These are phyloP conservation scores for Auanema freiburgensis DNA, from an alignment of 2,888 invertebrate species.

Conservation along the genomic window DNA sequence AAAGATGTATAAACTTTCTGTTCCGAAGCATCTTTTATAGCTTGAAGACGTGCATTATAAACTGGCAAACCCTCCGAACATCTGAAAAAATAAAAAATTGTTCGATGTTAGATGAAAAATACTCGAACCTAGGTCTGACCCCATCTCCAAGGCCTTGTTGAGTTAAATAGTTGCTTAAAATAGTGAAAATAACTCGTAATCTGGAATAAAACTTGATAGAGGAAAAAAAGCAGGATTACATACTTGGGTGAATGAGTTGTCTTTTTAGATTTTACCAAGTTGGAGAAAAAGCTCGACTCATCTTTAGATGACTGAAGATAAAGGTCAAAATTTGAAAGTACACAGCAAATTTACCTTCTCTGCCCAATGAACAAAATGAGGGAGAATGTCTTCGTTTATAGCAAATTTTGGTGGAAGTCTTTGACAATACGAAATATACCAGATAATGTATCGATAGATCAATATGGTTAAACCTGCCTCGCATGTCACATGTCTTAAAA, in stretches of 20 bases:
- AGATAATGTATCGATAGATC: constrained; percentile 34
- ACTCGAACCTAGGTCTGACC: constrained; percentile 30
- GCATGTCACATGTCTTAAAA: constrained; percentile 34
- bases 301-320: constrained; percentile 24
- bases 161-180: constrained; percentile 47
- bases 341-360: neutral
- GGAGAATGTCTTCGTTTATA: too few species aligned
- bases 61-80: constrained; percentile 42
- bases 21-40: constrained; percentile 47
- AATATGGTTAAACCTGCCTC: constrained; percentile 49
- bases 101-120: neutral
- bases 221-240: neutral
- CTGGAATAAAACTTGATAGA: constrained; percentile 25
- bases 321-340: too few species aligned
- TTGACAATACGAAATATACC: constrained; percentile 20
- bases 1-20: constrained; percentile 38
- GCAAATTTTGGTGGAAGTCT: constrained; percentile 21
- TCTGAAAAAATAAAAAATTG: constrained; percentile 10
- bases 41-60: constrained; percentile 45
- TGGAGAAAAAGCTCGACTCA: constrained; percentile 34
- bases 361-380: neutral
- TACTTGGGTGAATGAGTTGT: constrained; percentile 40
- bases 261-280: constrained; percentile 36
- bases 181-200: constrained; percentile 46
- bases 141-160: constrained; percentile 51